These are phyloP conservation scores for Galago senegalensis DNA, from an alignment of 2,797 vertebrate species.

Conservation along the genomic window DNA sequence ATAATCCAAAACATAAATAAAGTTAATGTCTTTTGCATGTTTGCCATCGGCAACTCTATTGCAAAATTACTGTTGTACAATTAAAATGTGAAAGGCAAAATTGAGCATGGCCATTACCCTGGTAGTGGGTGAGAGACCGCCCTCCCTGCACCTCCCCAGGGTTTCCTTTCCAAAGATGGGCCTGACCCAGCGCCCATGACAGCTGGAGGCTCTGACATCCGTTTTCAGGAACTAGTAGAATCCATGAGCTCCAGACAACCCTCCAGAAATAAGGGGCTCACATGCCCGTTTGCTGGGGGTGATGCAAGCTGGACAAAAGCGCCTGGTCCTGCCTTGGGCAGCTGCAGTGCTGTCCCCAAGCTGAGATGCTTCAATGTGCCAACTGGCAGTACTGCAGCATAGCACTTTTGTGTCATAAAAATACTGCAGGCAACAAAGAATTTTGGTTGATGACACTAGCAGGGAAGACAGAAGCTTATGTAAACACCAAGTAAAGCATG, in stretches of 20 bases:
- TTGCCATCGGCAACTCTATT: conserved; percentile 85
- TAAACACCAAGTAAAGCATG: not conserved
- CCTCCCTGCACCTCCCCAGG: not conserved
- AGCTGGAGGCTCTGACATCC: not conserved
- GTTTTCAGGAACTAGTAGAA: not conserved
- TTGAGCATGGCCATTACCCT: conserved; percentile 72
- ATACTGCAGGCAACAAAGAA: not conserved
- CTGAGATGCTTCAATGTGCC: not conserved
- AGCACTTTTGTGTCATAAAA: not conserved
- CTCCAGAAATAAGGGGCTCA: not conserved
- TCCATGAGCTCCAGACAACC: accelerated
- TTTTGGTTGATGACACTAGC: not conserved
- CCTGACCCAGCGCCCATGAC: accelerated
- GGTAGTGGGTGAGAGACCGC: not conserved
- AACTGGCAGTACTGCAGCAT: not conserved
- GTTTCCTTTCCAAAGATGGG: not conserved
- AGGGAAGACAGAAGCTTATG: not conserved
- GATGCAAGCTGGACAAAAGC: accelerated
- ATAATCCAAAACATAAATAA: conserved; percentile 92
- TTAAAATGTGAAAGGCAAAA: conserved; percentile 87
- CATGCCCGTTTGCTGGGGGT: accelerated
- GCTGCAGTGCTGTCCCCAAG: accelerated
- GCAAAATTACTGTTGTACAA: conserved; percentile 86
- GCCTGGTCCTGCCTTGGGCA: accelerated
- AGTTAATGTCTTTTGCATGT: conserved; percentile 89